These are phyloP conservation scores for Choristoneura rosaceana DNA, from an alignment of 2,888 invertebrate genomes.

Conservation along the genomic window DNA sequence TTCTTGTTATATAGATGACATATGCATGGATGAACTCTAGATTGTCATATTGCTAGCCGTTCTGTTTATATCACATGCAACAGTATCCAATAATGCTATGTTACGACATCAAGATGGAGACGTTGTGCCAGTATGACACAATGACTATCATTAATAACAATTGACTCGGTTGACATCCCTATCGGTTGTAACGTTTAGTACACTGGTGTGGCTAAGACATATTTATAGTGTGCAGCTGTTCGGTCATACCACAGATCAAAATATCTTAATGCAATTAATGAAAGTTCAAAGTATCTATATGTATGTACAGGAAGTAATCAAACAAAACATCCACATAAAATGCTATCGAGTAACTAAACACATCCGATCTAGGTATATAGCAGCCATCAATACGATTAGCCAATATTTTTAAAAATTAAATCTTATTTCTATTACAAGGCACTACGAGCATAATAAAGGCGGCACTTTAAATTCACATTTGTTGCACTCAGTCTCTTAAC, in stretches of 20 bases:
- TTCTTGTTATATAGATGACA: background rate
- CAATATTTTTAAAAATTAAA: background rate
- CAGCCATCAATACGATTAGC: background rate
- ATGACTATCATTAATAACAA: constrained; percentile 55
- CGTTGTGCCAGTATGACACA: constrained; percentile 35
- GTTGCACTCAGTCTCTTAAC: background rate
- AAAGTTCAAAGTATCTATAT: background rate
- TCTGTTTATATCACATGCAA: background rate
- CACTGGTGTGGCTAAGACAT: constrained; percentile 24
- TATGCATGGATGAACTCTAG: background rate
- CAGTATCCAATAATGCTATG: constrained; percentile 6
- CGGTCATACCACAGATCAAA: background rate
- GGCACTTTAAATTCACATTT: constrained; percentile 7
- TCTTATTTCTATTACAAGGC: background rate
- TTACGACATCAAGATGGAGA: constrained; percentile 36
- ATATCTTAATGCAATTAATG: background rate
- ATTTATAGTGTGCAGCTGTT: constrained; percentile 13
- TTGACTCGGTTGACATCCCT: constrained; percentile 47
- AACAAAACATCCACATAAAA: background rate
- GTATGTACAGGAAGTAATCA: background rate
- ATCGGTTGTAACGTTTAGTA: constrained; percentile 12
- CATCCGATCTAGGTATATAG: background rate
- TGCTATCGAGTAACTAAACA: background rate
- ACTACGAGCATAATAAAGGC: background rate
- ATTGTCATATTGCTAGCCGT: background rate